Conservation (phyloP, 2,797 vertebrate species). For the Psittacula derbiana region DNA sequence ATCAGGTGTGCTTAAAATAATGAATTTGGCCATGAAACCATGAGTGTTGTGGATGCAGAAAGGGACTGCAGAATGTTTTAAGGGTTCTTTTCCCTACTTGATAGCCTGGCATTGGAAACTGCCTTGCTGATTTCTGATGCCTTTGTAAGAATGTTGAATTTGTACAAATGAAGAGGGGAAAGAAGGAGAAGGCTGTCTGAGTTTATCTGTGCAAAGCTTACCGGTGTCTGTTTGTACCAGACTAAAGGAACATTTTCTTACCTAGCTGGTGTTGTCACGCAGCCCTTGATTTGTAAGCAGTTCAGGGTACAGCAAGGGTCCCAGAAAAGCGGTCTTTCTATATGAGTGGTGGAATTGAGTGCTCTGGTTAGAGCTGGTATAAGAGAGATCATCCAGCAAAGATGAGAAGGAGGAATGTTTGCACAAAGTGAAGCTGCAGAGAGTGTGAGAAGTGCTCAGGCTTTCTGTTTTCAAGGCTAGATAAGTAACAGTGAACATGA, state of each 20-base stretch:
- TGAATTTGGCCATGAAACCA: not conserved
- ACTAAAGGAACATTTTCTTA: not conserved
- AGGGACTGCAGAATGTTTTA: not conserved
- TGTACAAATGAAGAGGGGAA: not conserved
- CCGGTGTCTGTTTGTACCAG: not conserved
- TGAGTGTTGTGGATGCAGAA: not conserved
- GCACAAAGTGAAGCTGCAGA: not conserved
- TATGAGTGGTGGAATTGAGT: fast-evolving
- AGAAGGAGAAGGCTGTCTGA: not conserved
- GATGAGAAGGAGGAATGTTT: not conserved
- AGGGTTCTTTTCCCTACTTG: fast-evolving
- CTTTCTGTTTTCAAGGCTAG: not conserved
- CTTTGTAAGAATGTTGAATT: not conserved
- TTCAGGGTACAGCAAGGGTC: not conserved
- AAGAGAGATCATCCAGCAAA: not conserved
- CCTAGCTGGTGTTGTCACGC: not conserved
- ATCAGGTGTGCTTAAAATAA: not conserved
- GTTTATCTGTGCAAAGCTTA: not conserved
- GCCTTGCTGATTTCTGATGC: not conserved
- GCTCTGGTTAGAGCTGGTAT: not conserved
- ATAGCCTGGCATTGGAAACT: not conserved
- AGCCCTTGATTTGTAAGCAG: not conserved
- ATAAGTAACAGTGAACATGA: fast-evolving
- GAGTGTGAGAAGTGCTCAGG: not conserved
- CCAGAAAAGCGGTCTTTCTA: fast-evolving